Evolutionary conservation across 2,888 invertebrate species (phyloP).

Genomic region (Notodonta dromedarius): DNA sequence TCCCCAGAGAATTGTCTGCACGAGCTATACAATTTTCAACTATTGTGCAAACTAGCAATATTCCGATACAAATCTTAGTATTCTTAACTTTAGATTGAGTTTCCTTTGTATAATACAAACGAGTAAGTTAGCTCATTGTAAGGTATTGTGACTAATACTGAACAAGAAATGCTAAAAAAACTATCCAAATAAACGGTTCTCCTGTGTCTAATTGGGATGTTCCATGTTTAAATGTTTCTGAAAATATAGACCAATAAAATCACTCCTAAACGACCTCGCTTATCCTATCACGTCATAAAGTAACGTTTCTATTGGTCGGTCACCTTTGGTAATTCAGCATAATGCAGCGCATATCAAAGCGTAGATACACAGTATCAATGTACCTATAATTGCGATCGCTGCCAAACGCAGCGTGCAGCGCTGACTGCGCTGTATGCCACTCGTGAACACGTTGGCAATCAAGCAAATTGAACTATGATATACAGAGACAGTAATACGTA

Average conservation of each 20-base stretch:
- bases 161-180: too few relatives aligned
- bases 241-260: neutral
- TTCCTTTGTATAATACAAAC: conserved; percentile 18
- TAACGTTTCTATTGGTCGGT: neutral
- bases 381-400: neutral
- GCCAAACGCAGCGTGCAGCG: neutral
- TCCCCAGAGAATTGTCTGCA: conserved; percentile 48
- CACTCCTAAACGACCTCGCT: too few relatives aligned
- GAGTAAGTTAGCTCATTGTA: too few relatives aligned
- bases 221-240: neutral
- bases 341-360: neutral
- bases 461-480: neutral
- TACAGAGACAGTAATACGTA: neutral
- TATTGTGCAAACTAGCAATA: conserved; percentile 48
- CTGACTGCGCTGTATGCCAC: neutral
- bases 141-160: too few relatives aligned
- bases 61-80: conserved; percentile 55
- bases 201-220: too few relatives aligned
- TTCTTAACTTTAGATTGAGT: conserved; percentile 59
- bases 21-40: conserved; percentile 63
- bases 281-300: neutral
- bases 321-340: neutral
- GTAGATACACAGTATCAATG: neutral
- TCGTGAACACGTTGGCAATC: neutral
- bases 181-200: too few relatives aligned